Base-by-base conservation (phyloP, 2,113 vertebrate species). In the Noturus placidus region DNA sequence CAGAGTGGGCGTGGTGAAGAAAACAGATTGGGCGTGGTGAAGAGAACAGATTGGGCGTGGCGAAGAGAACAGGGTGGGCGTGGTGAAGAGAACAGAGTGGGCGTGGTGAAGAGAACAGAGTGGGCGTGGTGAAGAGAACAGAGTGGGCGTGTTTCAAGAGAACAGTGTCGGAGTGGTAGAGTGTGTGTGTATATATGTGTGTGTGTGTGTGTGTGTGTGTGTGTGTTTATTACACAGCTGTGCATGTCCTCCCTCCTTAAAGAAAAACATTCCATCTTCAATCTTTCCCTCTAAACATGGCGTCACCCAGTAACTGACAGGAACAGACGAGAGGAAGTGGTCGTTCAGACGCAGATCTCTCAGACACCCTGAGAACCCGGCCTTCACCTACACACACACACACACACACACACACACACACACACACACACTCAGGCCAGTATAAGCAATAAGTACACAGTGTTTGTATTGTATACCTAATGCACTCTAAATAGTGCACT, bases 181-280 rank as follows among this genome's bases (percentile, higher is more conserved):
- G 35, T 10, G 35, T 42, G 70, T 22, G 70, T 38, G 70, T 33
- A 35, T 72, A 17, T 35, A 33, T 74, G 15, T 74, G 33, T 38
- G 33, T 22, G 17, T 74, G 25, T 27, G 15, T n/a, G 25, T 20
- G 30, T 56, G 50, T 33, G 13, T 33, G n/a, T 79, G 30, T 30
- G 6, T 20, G 50, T 27, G 33, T n/a, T 72, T 54, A 76, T 94
- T 96, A 99, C 98, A 97, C 87, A 99, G 93, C 84, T 97, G 92
- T 0, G 98, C 92, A 30, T 97, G 98, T 94, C 98, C 98, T 93
- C 98, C 97, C 92, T 97, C 96, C 27, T 96, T 92, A 89, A 97
- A 97, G 92, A 99, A 99, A 91, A 97, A 99, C 8, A 97, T 97
- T 92, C 97, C 98, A 20, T 94, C 91, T 94, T 99, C 98, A 81